A percentile compares a stretch with the other conserved stretches of the same genome.
Conservation (phyloP, 2,113 vertebrate species). For the Hippoglossus stenolepis region DNA sequence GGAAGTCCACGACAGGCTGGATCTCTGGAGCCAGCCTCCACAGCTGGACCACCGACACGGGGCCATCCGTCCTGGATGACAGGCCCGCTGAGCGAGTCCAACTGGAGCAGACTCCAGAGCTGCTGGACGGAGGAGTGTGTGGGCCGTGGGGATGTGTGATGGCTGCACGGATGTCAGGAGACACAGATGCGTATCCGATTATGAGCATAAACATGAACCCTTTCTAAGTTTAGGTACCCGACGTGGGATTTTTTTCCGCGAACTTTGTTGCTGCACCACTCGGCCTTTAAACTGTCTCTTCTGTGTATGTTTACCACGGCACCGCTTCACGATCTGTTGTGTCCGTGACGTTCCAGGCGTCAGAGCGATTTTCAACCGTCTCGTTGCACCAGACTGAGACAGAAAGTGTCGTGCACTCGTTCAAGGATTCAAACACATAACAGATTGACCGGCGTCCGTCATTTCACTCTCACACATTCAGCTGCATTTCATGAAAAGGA, state of each 20-base stretch:
- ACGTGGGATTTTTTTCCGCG: too few relatives aligned
- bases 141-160: conserved; percentile 2
- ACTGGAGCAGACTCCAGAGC: conserved; percentile 46
- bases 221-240: neutral
- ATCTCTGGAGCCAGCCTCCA: conserved; percentile 54
- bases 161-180: conserved; percentile 6
- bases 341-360: neutral
- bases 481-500: too few relatives aligned
- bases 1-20: conserved; percentile 43
- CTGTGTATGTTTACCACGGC: neutral
- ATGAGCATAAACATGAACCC: neutral
- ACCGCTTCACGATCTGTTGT: neutral
- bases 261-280: too few relatives aligned
- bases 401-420: too few relatives aligned
- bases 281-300: too few relatives aligned
- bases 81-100: conserved; percentile 50
- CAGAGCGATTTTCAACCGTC: neutral
- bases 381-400: too few relatives aligned
- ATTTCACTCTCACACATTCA: too few relatives aligned
- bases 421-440: too few relatives aligned
- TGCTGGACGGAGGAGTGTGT: conserved; percentile 29
- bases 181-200: neutral
- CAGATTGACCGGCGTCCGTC: too few relatives aligned
- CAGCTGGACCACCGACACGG: conserved; percentile 65
- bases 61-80: conserved; percentile 66